Evolutionary conservation across 2,797 vertebrate genomes (phyloP), one percentile per base, ranked within the genome.

Genomic region (Rhinichthys osculus): DNA sequence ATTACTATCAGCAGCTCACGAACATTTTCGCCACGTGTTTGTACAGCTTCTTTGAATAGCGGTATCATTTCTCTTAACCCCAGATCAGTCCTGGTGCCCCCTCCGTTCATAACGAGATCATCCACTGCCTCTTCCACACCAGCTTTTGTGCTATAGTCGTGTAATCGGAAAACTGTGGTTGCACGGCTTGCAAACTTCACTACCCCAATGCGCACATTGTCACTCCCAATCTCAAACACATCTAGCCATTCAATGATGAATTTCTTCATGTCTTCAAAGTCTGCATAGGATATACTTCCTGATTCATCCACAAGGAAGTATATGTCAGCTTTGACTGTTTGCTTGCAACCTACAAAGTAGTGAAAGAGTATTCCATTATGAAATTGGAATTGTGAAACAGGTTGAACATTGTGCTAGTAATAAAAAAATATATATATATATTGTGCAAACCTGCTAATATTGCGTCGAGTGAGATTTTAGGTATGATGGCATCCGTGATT

Each of bases 291-390:
- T 81, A 97, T 97, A 87, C 96, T 97, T 57, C 93, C 94, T 0
- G 97, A 98, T 0, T 96, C 95, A 90, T 97, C 97, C 0, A 97
- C 91, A 23, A 98, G 93, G 90, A 98, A 98, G 92, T 95, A 97
- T 81, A 97, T 96, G 78, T 97, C 97, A 0, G 96, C 97, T 93
- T 96, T 95, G 79, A 96, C 94, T 0, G 94, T 94, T 21, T 95
- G 88, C 14, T 88, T 16, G 44, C 97, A 98, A 16, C 92, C 97
- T 97, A 78, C 83, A 87, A 77, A 64, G n/a, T 21, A 50, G 4
- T 21, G 17, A 80, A 66, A 80, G 64, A 17, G 30, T 33, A 33
- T 16, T 8, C 3, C 16, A 33, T 66, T 8, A 66, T 8, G 27
- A 66, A 33, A 17, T 1, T 1, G 27, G 7, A 62, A 27, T 62